Evolutionary conservation across 1,140 invertebrate species (phyloP).

Genomic region (Sesamia nonagrioides): DNA sequence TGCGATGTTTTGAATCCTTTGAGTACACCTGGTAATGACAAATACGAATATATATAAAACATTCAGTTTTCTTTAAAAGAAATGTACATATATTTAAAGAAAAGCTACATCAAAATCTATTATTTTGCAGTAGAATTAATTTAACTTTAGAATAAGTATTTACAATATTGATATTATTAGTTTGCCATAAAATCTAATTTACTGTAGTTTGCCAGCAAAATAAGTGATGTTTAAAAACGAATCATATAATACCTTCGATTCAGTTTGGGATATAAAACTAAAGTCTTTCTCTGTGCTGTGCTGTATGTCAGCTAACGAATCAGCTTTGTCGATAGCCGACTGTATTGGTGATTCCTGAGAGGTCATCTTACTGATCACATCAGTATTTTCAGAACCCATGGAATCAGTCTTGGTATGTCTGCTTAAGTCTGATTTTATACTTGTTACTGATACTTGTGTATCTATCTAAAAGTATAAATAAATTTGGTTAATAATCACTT

Average conservation of each 20-base stretch:
- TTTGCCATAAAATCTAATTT: background rate
- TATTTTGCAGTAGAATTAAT: too few species aligned
- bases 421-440: slow-evolving; percentile 79
- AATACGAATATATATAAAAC: background rate
- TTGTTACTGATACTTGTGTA: slow-evolving; percentile 71
- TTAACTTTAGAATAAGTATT: background rate
- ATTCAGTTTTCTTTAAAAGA: background rate
- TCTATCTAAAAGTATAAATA: slow-evolving; percentile 62
- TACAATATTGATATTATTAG: background rate
- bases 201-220: too few species aligned
- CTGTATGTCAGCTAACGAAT: slow-evolving; percentile 83
- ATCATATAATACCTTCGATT: slow-evolving; percentile 79
- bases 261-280: slow-evolving; percentile 85
- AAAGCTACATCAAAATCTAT: background rate
- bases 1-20: slow-evolving; percentile 82
- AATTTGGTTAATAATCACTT: background rate
- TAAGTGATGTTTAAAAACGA: too few species aligned
- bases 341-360: slow-evolving; percentile 81
- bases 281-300: slow-evolving; percentile 85
- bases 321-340: slow-evolving; percentile 78
- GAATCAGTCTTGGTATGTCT: slow-evolving; percentile 84
- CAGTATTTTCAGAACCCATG: slow-evolving; percentile 80
- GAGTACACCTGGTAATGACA: slow-evolving; percentile 74
- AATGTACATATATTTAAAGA: background rate
- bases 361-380: slow-evolving; percentile 68